Conservation (phyloP, 1,140 invertebrate genomes). For the Druon quercuslanigerum region DNA sequence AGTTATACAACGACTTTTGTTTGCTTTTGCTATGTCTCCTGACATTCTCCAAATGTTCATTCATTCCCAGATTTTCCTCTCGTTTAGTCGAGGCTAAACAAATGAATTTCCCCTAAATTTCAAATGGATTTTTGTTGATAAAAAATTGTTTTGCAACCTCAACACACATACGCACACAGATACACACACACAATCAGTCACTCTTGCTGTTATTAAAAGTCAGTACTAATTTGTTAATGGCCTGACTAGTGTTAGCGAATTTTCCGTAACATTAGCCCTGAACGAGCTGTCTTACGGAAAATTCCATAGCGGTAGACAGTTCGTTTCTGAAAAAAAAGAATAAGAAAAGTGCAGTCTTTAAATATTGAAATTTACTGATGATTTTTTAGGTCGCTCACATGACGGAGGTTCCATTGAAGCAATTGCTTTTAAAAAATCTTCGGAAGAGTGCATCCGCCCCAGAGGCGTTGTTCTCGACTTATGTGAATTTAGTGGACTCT, state of each 20-base stretch:
- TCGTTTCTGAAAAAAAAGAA: too few species aligned
- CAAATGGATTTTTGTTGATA: background rate
- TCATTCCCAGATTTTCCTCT: background rate
- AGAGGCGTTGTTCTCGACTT: conserved; percentile 54
- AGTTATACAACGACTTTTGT: conserved; percentile 18
- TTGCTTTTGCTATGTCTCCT: background rate
- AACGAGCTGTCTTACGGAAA: too few species aligned
- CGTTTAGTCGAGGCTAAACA: background rate
- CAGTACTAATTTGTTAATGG: too few species aligned
- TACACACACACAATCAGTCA: background rate
- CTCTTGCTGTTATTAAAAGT: background rate
- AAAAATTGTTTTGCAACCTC: too few species aligned
- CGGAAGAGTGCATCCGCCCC: conserved; percentile 43
- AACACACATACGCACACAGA: background rate
- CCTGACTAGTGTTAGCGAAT: too few species aligned
- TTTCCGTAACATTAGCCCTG: too few species aligned
- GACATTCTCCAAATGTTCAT: background rate
- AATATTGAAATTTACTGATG: conserved; percentile 25
- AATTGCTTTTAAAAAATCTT: conserved; percentile 53
- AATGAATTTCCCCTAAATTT: background rate
- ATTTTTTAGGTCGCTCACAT: conserved; percentile 50
- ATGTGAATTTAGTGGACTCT: conserved; percentile 45
- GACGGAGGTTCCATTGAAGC: conserved; percentile 45
- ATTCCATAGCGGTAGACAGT: too few species aligned
- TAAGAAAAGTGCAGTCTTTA: background rate